phyloP scores from a whole-genome alignment of 2,888 invertebrate genomes.

The Mylabris sibirica region DNA sequence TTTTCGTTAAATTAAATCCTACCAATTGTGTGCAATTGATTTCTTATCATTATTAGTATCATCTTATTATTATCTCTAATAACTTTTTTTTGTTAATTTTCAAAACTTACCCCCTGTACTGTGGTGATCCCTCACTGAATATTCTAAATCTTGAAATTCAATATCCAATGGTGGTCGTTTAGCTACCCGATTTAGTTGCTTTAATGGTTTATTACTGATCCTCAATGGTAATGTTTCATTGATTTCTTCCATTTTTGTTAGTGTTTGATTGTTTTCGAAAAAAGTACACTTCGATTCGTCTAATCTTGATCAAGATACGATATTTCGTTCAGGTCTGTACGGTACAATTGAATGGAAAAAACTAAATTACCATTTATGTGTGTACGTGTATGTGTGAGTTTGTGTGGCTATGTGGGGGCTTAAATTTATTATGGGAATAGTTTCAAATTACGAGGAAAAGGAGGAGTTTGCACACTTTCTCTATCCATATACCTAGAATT shows the following conservation, averaged over 20 bases:
- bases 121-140: constrained; percentile 61
- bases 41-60: background rate
- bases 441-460: background rate
- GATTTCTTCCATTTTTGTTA: background rate
- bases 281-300: background rate
- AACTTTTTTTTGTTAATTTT: background rate
- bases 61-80: too few species aligned
- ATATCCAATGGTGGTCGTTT: constrained; percentile 68
- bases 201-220: constrained; percentile 37
- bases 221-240: constrained; percentile 20
- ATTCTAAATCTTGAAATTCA: constrained; percentile 67
- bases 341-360: background rate
- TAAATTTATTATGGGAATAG: background rate
- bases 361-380: background rate
- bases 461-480: background rate
- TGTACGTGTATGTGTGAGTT: too few species aligned
- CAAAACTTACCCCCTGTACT: constrained; percentile 47
- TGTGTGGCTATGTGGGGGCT: background rate
- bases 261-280: background rate
- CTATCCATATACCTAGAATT: background rate
- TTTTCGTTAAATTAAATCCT: background rate
- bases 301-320: background rate
- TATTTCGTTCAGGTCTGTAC: background rate
- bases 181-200: constrained; percentile 52
- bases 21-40: background rate